Evolutionary conservation across 2,888 invertebrate species (phyloP).

Genomic region (Masnerella sp.): DNA sequence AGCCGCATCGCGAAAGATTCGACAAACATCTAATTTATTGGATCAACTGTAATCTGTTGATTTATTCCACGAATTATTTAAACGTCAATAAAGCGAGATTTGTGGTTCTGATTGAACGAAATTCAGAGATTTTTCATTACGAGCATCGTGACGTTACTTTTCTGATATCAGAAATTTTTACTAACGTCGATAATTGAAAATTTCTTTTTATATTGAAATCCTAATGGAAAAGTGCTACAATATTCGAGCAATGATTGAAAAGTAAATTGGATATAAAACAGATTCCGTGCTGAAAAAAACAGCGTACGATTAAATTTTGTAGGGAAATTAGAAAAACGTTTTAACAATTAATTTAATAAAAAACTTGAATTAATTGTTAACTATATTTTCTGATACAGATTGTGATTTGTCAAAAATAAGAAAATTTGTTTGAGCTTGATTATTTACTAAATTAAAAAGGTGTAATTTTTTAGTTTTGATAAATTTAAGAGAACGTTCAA

Average conservation of each 20-base stretch:
- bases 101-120: constrained; percentile 6
- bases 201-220: neutral
- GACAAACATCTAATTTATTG: constrained; percentile 34
- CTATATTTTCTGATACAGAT: no score
- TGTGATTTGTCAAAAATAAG: no score
- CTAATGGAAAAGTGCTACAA: neutral
- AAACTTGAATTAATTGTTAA: no score
- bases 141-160: neutral
- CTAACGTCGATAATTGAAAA: neutral
- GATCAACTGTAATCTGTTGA: constrained; percentile 23
- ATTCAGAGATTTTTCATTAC: constrained; percentile 5
- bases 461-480: constrained; percentile 44
- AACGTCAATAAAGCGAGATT: constrained; percentile 19
- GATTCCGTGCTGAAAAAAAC: no score
- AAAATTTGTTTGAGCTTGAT: no score
- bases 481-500: constrained; percentile 28
- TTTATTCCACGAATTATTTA: constrained; percentile 37
- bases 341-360: no score
- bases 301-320: no score
- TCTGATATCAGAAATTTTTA: constrained; percentile 6
- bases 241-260: neutral
- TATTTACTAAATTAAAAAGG: no score
- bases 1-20: constrained; percentile 22
- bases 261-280: neutral
- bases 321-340: no score